Base-by-base conservation (phyloP, 2,797 vertebrate genomes). In the Carduelis carduelis region DNA sequence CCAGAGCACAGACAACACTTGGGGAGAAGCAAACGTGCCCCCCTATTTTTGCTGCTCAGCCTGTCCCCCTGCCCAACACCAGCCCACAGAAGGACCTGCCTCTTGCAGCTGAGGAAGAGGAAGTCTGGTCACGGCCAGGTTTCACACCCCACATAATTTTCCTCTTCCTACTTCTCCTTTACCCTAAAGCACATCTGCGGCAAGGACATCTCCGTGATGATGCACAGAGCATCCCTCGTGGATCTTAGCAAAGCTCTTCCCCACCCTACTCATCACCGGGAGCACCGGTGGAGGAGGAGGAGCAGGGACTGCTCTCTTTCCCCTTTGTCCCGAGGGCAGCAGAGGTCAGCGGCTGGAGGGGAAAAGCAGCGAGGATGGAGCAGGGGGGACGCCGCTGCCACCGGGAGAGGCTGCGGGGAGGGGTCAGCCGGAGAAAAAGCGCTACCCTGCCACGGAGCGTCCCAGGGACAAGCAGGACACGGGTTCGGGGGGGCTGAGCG, bases 191-290 rank as follows among this genome's bases (percentile, higher is more conserved):
- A 59, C 70, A 43, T 65, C 81, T 26, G 27, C 3, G 2, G 32
- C 52, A 10, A 46, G 30, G 32, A 3, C 7, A 7, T 30, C 34
- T 7, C 56, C 1, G 0, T 0, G 17, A 35, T 28, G 43, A 52
- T 78, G 87, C 47, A 26, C 8, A 30, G 66, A 77, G 39, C 71
- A 85, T 80, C 84, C 19, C 23, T 41, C 37, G 10, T 1, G 46
- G 32, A 24, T 1, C 27, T 70, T 2, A 30, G 46, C 26, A 61
- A 66, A 86, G 55, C 56, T n/a, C 47, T 85, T 46, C 64, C 82
- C 70, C 56, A 14, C 50, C 35, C 55, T 35, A 2, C 59, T n/a
- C 12, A 1, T 56, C 34, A 34, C 72, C 35, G 80, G 68, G 68
- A 95, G 64, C 79, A 61, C 71, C 69, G 46, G 52, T 22, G 69